Percentiles rank a stretch among this genome's conserved stretches.
phyloP scores from a whole-genome alignment of 2,888 invertebrate genomes.

The Nomada ruficornis region DNA sequence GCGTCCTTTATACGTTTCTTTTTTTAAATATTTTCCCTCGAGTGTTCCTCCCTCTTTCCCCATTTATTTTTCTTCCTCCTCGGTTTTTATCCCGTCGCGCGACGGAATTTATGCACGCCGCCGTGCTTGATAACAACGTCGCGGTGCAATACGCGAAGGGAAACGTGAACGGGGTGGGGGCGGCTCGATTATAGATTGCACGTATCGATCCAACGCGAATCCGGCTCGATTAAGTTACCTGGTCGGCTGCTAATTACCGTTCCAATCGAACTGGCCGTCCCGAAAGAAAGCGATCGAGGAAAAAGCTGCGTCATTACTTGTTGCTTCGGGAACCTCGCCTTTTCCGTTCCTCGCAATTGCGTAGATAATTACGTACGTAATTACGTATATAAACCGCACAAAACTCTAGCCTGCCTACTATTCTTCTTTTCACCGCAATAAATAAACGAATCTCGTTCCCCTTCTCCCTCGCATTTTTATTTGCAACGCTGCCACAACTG shows the following conservation, averaged over 20 bases:
- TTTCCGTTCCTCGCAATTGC: too few relatives aligned
- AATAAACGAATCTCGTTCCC: too few relatives aligned
- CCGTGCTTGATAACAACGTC: constrained; percentile 44
- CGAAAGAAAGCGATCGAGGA: constrained; percentile 6
- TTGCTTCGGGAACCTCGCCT: constrained; percentile 9
- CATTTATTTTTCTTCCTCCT: background rate
- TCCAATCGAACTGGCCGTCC: constrained; percentile 14
- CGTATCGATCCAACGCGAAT: constrained; percentile 27
- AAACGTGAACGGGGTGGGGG: background rate
- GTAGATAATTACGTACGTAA: background rate
- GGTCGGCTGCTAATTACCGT: constrained; percentile 20
- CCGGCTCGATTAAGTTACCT: constrained; percentile 28
- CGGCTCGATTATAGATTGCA: background rate
- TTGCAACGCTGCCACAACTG: too few relatives aligned
- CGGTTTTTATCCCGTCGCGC: background rate
- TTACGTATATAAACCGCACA: background rate
- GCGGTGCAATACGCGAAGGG: constrained; percentile 30
- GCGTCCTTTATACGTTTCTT: constrained; percentile 39
- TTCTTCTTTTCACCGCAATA: too few relatives aligned
- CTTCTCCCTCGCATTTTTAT: too few relatives aligned
- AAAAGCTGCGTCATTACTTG: constrained; percentile 24
- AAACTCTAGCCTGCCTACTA: too few relatives aligned
- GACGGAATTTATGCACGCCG: constrained; percentile 27
- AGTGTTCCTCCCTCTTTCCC: background rate
- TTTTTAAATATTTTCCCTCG: background rate